Base-by-base conservation (phyloP, 1,140 invertebrate genomes). In the Drosophila equinoxialis region DNA sequence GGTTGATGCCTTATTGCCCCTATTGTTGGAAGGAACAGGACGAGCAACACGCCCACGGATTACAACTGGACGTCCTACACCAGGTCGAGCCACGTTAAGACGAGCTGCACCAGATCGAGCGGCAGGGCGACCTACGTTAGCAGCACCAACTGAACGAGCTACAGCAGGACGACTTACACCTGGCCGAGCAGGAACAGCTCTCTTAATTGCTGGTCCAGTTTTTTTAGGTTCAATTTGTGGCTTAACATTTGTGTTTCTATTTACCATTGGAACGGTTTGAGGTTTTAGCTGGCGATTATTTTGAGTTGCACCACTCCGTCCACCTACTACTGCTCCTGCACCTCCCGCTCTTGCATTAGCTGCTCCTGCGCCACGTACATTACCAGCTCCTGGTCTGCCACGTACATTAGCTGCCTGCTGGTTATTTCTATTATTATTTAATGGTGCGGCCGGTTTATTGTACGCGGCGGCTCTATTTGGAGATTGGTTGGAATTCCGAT, bases 401-500 rank as follows among this genome's bases (percentile, higher is more conserved):
- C 17, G 17, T 51, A 3, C 17, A 23, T 23, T 51, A 23, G 45
- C 2, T 51, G 45, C 13, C 11, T 23, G 17, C 8, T 51, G 45
- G 3, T 11, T 51, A 23, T 51, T 51, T 11, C 45, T 20, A 51
- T 59, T 59, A 26, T 39, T 59, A 55, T 26, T 55, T 5, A 14
- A 6, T 17, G 57, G 14, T 10, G 8, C 5, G 1, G 57, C 8
- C 14, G 14, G 33, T 8, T 59, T 59, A 6, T 59, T 59, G 57
- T 13, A 59, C 30, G 30, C 5, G 5, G 14, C 17, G 1, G 33
- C n/a, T 13, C 35, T 39, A 3, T 20, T 35, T 59, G n/a, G 14
- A 59, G 39, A 39, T 11, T 35, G 57, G 6, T 37, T 59, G 6
- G 8, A 51, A 20, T 59, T 59, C 14, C 57, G 57, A 20, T 59